These are phyloP conservation scores for Promerops cafer DNA, from an alignment of 2,113 vertebrate species.

Conservation along the genomic window DNA sequence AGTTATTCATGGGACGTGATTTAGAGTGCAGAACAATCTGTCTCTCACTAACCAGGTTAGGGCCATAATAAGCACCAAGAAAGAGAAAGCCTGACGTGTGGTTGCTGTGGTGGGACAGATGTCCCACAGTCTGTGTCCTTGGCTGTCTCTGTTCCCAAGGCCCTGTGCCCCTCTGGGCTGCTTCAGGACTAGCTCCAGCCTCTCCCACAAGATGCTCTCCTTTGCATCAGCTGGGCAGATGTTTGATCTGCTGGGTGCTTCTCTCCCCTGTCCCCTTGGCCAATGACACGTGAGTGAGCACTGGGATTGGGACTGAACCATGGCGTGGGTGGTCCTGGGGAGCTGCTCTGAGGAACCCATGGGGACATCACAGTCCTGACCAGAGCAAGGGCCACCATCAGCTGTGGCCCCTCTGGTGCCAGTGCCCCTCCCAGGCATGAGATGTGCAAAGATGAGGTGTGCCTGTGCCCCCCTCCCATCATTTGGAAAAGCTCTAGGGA, in stretches of 20 bases:
- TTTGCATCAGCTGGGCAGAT: not conserved
- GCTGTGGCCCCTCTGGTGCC: not conserved
- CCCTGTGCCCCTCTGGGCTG: not conserved
- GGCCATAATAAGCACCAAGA: not conserved
- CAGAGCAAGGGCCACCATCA: not conserved
- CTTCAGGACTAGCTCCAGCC: not conserved
- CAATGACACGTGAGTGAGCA: fast-evolving
- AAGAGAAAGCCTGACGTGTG: not conserved
- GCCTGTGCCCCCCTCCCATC: not conserved
- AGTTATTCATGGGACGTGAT: not conserved
- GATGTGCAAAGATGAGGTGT: not conserved
- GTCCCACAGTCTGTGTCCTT: not conserved
- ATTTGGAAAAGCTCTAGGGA: not conserved
- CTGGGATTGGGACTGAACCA: not conserved
- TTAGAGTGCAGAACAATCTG: not conserved
- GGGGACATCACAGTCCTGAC: not conserved
- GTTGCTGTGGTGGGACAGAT: not conserved
- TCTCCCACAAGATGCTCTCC: not conserved
- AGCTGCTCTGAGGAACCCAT: not conserved
- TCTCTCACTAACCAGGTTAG: not conserved
- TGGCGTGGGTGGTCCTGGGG: not conserved
- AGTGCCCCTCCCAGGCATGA: not conserved
- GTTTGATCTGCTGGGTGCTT: not conserved
- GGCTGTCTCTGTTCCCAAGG: not conserved
- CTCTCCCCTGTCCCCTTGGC: not conserved